phyloP scores from a whole-genome alignment of 2,797 vertebrate genomes.

The Leuciscus waleckii region DNA sequence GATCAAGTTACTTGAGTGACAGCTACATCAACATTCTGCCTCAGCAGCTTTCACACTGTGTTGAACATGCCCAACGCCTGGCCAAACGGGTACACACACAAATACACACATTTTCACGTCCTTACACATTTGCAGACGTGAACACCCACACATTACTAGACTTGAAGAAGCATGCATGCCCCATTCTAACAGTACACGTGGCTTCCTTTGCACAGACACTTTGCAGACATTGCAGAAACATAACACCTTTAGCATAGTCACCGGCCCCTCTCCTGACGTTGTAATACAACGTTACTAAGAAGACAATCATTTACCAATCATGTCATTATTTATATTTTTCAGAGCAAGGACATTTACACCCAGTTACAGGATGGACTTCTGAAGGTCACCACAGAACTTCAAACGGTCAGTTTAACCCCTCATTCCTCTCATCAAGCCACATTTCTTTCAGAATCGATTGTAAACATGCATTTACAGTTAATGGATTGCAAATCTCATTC shows the following conservation, averaged over 20 bases:
- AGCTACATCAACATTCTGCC: constrained; percentile 71
- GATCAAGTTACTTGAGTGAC: constrained; percentile 77
- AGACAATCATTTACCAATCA: not conserved
- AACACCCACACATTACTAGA: constrained; percentile 2
- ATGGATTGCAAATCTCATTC: not conserved
- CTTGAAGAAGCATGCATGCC: constrained; percentile 9
- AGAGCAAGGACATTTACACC: constrained; percentile 87
- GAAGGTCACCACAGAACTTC: constrained; percentile 84
- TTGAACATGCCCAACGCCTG: constrained; percentile 78
- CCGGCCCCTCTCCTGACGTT: not conserved
- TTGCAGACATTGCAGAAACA: not conserved
- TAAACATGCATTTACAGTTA: not conserved
- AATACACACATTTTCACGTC: constrained; percentile 10
- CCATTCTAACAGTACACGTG: not conserved
- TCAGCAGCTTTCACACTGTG: constrained; percentile 75
- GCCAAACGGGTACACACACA: constrained; percentile 75
- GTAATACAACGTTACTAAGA: not conserved
- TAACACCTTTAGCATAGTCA: not conserved
- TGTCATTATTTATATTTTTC: constrained; percentile 49
- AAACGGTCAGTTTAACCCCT: constrained; percentile 76
- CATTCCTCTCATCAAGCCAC: not conserved
- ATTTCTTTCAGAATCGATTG: not conserved
- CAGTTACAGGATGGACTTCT: constrained; percentile 87
- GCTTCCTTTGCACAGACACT: constrained; percentile 25
- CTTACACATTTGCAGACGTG: constrained; percentile 17